Base-by-base conservation (phyloP, 2,888 invertebrate genomes). In the Deilephila porcellus region DNA sequence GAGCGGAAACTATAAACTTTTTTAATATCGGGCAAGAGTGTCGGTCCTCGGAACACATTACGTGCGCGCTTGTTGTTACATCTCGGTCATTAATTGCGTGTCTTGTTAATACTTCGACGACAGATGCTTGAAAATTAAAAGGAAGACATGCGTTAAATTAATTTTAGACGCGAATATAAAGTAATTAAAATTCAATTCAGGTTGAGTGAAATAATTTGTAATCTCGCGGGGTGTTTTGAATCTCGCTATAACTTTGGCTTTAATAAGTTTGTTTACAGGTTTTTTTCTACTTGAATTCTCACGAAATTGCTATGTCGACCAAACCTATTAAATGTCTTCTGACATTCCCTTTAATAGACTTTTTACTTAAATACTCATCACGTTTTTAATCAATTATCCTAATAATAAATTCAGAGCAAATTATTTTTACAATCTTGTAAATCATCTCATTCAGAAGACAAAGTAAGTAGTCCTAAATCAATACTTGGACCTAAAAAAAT, bases 101-200 rank as follows among this genome's bases (percentile, higher is more conserved):
- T 37, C 11, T 37, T 37, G 32, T 63, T 19, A 17, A 63, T n/a
- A 19, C n/a, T 14, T 19, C 3, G 4, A 17, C 6, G 37, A 64
- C 64, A 64, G 64, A 64, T 45, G 45, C 20, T 37, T 11, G 45
- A 11, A 64, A 20, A 64, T 64, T 64, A 45, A 67, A 25, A 67
- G 25, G 11, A 67, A 67, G 64, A 67, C 64, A 67, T 14, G 64
- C 64, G 64, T 67, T 45, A 67, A 67, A 67, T 67, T 67, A 25
- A 67, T 14, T 14, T 64, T 34, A 34, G 64, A 63, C 45, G 45
- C 5, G 17, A 67, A 37, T n/a, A n/a, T 56, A 56, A 67, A 45
- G 45, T 20, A 67, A 67, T 67, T 20, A 45, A 67, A 34, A n/a
- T 34, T 32, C 4, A 17, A 32, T 14, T 20, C 25, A 17, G 11